Percentiles rank a stretch among this genome's conserved stretches.
Conservation (phyloP, 2,113 vertebrate genomes). For the Lasiurus borealis region DNA sequence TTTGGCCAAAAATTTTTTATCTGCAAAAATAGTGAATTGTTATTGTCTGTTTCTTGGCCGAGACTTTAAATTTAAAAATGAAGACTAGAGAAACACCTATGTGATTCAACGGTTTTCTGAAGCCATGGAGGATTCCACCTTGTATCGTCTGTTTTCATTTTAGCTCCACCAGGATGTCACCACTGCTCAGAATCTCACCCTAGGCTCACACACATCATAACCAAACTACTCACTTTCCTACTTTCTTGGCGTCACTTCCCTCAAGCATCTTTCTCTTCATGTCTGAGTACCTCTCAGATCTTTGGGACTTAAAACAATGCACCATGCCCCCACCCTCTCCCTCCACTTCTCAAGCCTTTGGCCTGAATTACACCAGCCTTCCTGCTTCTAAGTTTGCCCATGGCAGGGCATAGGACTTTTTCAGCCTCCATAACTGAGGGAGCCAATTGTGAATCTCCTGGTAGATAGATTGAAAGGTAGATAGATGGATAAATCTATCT, state of each 20-base stretch:
- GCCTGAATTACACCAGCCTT: neutral
- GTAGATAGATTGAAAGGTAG: too few species aligned
- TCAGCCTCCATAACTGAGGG: neutral
- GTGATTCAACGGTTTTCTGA: neutral
- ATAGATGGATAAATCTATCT: neutral
- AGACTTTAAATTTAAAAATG: neutral
- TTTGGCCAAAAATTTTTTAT: neutral
- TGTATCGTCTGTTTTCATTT: neutral
- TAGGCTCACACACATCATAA: neutral
- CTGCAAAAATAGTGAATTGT: neutral
- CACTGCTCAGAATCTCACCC: neutral
- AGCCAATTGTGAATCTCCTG: neutral
- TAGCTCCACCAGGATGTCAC: neutral
- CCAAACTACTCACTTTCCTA: neutral
- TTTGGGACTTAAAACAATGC: neutral
- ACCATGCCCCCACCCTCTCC: accelerated
- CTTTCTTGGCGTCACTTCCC: neutral
- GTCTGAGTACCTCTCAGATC: neutral
- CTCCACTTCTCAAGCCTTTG: neutral
- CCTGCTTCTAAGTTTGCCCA: neutral
- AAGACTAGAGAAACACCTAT: neutral
- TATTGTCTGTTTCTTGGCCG: neutral
- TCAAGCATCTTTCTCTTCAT: neutral
- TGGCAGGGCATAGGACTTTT: neutral
- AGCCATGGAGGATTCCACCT: neutral